phyloP scores from a whole-genome alignment of 2,888 invertebrate species.

The Pheosia gnoma region DNA sequence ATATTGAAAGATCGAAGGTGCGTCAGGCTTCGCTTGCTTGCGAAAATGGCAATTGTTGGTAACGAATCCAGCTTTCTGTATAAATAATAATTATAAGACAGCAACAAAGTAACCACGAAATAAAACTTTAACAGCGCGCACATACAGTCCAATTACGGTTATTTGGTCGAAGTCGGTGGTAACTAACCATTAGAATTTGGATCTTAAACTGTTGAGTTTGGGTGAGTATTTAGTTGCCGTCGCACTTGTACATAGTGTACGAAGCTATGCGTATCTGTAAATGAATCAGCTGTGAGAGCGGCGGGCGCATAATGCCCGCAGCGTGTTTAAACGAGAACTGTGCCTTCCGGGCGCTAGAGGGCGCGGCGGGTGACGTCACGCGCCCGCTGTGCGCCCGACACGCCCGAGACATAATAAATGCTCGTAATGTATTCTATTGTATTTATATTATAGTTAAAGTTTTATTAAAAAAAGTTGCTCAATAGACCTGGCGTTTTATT shows the following conservation, averaged over 20 bases:
- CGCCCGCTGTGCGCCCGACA: constrained; percentile 34
- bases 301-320: constrained; percentile 40
- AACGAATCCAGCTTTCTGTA: constrained; percentile 4
- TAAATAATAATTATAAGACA: constrained; percentile 2
- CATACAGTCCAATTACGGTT: not conserved
- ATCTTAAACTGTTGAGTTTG: not conserved
- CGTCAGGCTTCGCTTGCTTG: constrained; percentile 2
- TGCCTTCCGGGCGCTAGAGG: constrained; percentile 65
- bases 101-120: not conserved
- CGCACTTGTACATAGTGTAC: constrained; percentile 16
- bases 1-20: not conserved
- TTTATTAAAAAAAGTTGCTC: constrained; percentile 82
- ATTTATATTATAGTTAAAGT: constrained; percentile 79
- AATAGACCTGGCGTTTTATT: constrained; percentile 52
- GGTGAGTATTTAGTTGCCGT: constrained; percentile 5
- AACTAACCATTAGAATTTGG: not conserved
- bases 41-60: not conserved
- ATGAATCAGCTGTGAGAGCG: constrained; percentile 23
- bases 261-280: constrained; percentile 29
- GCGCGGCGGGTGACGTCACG: constrained; percentile 28
- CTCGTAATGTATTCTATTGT: constrained; percentile 80
- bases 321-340: constrained; percentile 57
- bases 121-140: not conserved
- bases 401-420: constrained; percentile 71
- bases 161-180: not conserved